Conservation (phyloP, 1,140 invertebrate genomes). For the Hermetia illucens region DNA sequence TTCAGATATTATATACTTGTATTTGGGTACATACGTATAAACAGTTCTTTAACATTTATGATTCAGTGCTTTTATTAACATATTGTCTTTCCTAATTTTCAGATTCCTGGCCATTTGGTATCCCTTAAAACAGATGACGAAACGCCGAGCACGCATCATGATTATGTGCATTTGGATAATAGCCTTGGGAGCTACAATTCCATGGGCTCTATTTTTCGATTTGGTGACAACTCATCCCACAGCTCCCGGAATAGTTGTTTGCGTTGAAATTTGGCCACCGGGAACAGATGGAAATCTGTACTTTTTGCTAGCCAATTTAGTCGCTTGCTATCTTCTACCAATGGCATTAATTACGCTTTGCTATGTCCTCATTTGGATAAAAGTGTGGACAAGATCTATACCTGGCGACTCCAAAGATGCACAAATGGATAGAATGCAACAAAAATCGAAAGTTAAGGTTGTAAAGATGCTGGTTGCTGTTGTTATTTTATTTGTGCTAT, state of each 20-base stretch:
- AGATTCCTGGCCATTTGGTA: conserved; percentile 93
- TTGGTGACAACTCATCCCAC: conserved; percentile 57
- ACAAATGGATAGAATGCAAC: conserved; percentile 80
- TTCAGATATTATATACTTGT: too few species aligned
- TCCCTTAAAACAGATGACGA: conserved; percentile 84
- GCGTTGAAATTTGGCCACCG: conserved; percentile 73
- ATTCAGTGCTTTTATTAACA: not conserved
- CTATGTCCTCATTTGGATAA: conserved; percentile 86
- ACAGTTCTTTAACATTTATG: too few species aligned
- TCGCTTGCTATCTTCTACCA: conserved; percentile 85
- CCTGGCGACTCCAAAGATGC: conserved; percentile 83
- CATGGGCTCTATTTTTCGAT: conserved; percentile 84
- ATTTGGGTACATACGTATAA: too few species aligned
- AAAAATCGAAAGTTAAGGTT: conserved; percentile 86
- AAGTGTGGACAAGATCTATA: conserved; percentile 71
- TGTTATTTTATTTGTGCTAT: conserved; percentile 84
- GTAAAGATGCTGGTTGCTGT: conserved; percentile 94
- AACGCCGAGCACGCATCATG: conserved; percentile 65
- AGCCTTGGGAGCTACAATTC: conserved; percentile 66
- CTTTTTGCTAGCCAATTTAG: conserved; percentile 77
- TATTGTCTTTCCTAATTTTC: conserved; percentile 36
- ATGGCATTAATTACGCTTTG: conserved; percentile 82
- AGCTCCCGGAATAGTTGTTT: conserved; percentile 53
- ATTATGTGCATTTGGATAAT: conserved; percentile 86
- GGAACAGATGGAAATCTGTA: conserved; percentile 64